Base-by-base conservation (phyloP, 2,113 vertebrate genomes). In the Heptranchias perlo region DNA sequence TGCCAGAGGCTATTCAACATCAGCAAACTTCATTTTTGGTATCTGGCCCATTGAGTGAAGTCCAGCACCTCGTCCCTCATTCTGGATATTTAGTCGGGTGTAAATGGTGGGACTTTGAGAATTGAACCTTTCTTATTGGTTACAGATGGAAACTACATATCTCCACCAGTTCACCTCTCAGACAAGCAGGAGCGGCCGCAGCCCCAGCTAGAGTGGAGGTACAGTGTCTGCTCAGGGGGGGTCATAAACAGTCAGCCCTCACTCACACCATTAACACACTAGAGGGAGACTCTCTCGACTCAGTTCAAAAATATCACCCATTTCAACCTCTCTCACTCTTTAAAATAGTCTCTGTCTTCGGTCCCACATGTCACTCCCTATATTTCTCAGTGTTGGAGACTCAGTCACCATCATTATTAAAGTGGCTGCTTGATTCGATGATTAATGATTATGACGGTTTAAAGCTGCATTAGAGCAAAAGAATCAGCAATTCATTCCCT, bases 151-250 rank as follows among this genome's bases (percentile, higher is more conserved):
- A 95, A 73, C 28, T 49, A 69, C 44, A 52, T 95, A 23, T 35
- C 64, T 95, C 94, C 94, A 69, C 94, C 94, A 95, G 47, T 39
- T 16, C 28, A 52, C 14, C 44, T 21, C 6, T 69, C 65, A 0
- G 65, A 69, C 28, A 69, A 73, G 65, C 69, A 28, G 64, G 65
- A 95, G 28, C 44, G 10, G 35, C 8, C 64, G 18, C 94, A 67
- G 13, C 94, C 64, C 10, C 94, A 67, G 44, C 65, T 95, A 31
- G 94, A 95, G 65, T 95, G 94, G 94, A 95, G 94, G 94, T 95
- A 94, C 61, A 10, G 18, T 28, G 58, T 67, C 39, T 94, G 47
- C 62, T 47, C 39, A 39, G n/a, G 7, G 31, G 31, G 7, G 31
- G 31, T 16, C 39, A 35, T 35, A 21, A 52, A 16, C 25, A 18